Evolutionary conservation across 92 coral and sea anemone genomes (phyloP).

Genomic region (Parazoanthus darwini): DNA sequence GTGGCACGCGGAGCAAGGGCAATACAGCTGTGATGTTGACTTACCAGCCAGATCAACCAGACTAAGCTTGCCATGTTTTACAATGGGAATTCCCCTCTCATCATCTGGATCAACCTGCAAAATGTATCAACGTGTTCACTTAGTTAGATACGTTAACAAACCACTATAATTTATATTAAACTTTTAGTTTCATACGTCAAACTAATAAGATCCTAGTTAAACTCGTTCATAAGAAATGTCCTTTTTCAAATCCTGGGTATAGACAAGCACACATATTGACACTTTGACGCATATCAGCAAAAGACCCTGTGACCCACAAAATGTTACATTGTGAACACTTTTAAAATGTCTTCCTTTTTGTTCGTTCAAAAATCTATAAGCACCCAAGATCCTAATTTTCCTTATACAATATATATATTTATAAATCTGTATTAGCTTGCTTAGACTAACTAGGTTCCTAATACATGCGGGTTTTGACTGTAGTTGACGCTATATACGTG

Average conservation of each 20-base stretch:
- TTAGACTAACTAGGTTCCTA: not conserved
- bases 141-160: not conserved
- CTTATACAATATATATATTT: too few species aligned
- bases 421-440: not conserved
- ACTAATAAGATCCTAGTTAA: too few species aligned
- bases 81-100: constrained; percentile 77
- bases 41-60: constrained; percentile 99
- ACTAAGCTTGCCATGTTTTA: constrained; percentile 88
- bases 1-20: not conserved
- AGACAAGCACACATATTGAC: too few species aligned
- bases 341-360: too few species aligned
- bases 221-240: too few species aligned
- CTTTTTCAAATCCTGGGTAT: too few species aligned
- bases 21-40: not conserved
- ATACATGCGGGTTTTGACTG: too few species aligned
- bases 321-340: too few species aligned
- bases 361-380: too few species aligned
- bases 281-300: too few species aligned
- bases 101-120: constrained; percentile 81
- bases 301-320: too few species aligned
- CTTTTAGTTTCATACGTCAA: not conserved
- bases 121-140: not conserved
- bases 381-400: too few species aligned
- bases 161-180: not conserved
- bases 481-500: not conserved